These are phyloP conservation scores for Camelus dromedarius DNA, from an alignment of 2,113 vertebrate genomes.

Conservation along the genomic window DNA sequence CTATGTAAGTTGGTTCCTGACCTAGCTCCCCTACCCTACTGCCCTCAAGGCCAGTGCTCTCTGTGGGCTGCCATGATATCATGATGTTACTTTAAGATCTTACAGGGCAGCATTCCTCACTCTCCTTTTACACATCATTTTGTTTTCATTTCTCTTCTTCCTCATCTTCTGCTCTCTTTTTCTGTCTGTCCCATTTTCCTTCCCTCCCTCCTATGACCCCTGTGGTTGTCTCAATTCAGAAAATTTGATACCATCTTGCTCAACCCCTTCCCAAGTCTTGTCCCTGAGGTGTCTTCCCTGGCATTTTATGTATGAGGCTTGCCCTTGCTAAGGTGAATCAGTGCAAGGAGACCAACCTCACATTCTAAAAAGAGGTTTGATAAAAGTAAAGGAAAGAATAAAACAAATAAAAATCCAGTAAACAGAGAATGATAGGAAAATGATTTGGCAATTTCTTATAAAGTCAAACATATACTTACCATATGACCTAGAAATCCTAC, in stretches of 20 bases:
- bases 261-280: neutral
- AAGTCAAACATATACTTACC: slow-evolving; percentile 43
- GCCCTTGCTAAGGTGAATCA: neutral
- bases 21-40: neutral
- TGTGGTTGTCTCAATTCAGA: neutral
- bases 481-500: slow-evolving; percentile 21
- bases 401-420: slow-evolving; percentile 30
- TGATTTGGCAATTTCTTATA: neutral
- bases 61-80: neutral
- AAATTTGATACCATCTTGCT: neutral
- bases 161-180: neutral
- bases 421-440: slow-evolving; percentile 14
- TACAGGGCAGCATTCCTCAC: neutral
- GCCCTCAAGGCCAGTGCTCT: neutral
- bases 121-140: neutral
- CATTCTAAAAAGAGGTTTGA: slow-evolving; percentile 3
- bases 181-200: neutral
- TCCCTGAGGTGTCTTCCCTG: neutral
- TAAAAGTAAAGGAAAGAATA: slow-evolving; percentile 35
- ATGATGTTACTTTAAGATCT: neutral
- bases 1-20: neutral
- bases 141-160: slow-evolving; percentile 17
- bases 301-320: neutral
- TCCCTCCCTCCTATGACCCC: neutral
- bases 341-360: neutral